Conservation (phyloP, 2,113 vertebrate species). For the Syrrhaptes paradoxus region DNA sequence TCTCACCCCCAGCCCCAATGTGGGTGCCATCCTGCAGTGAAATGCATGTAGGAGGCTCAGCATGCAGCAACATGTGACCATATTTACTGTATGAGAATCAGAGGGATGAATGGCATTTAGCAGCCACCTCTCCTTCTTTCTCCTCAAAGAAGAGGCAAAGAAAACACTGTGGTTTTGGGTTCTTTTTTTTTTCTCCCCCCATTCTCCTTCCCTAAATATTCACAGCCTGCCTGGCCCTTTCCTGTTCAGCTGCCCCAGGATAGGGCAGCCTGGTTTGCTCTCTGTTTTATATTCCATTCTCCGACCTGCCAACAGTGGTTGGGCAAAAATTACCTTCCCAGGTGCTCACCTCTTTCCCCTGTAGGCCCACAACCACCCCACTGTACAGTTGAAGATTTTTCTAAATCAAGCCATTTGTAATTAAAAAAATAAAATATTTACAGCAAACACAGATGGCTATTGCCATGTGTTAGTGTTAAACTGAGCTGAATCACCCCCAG, state of each 20-base stretch:
- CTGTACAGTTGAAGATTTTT: not conserved
- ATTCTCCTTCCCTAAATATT: not conserved
- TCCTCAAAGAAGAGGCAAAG: not conserved
- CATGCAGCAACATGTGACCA: not conserved
- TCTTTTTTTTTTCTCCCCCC: too few species aligned
- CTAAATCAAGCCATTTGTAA: constrained; percentile 50
- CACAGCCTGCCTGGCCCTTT: not conserved
- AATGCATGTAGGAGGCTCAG: not conserved
- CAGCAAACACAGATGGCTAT: constrained; percentile 67
- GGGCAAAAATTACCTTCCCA: not conserved
- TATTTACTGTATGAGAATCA: not conserved
- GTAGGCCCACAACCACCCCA: not conserved
- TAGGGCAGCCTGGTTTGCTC: not conserved
- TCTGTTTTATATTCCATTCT: not conserved
- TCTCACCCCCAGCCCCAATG: not conserved
- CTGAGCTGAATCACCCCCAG: constrained; percentile 55
- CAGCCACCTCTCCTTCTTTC: not conserved
- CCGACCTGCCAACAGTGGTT: not conserved
- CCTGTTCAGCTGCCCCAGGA: not conserved
- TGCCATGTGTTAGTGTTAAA: constrained; percentile 58
- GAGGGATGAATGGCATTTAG: not conserved
- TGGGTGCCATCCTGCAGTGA: not conserved
- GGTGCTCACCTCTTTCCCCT: not conserved
- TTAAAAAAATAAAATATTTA: constrained; percentile 67
- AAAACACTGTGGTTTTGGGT: too few species aligned